Base-by-base conservation (phyloP, 1,140 invertebrate genomes). In the Drosophila nikananu region DNA sequence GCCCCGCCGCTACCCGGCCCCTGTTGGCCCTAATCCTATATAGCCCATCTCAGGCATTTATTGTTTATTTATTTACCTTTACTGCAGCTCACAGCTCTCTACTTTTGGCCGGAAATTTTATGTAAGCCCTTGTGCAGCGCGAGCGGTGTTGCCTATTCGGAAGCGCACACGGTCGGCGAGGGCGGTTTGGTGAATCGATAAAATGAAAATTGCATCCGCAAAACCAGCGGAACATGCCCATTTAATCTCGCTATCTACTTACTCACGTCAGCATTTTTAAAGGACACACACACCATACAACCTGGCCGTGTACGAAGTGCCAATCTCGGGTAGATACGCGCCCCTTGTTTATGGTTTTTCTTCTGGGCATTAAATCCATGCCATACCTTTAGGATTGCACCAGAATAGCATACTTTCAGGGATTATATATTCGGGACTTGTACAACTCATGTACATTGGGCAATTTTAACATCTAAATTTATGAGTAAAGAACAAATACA, bases 41-140 rank as follows among this genome's bases (percentile, higher is more conserved):
- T 15, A 13, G 27, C 55, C 58, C 30, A 39, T 58, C 15, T n/a
- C 41, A 48, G 46, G 39, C 48, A 75, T 59, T 87, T 86, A 83
- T 86, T 87, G 83, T 87, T 86, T 86, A 86, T 87, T 86, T 86
- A 86, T 87, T 83, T 87, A 77, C 76, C 86, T 65, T 54, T 12
- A 37, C 42, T 62, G 60, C 32, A 41, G 63, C 66, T 52, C 35
- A 10, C 46, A 52, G 15, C 25, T 42, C 27, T 12, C 15, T 78
- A 58, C 80, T 80, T 58, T 81, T 68, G 30, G 61, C 61, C 76
- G 35, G 46, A 60, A 21, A 54, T 67, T 87, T 54, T 63, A 78
- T 83, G 67, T 57, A 51, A 61, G 32, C 32, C 23, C 23, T 10
- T 39, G 41, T 27, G 48, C 37, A 62, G 62, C 35, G 9, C 62